Base-by-base conservation (phyloP, 2,113 vertebrate species). In the Alectura lathami region DNA sequence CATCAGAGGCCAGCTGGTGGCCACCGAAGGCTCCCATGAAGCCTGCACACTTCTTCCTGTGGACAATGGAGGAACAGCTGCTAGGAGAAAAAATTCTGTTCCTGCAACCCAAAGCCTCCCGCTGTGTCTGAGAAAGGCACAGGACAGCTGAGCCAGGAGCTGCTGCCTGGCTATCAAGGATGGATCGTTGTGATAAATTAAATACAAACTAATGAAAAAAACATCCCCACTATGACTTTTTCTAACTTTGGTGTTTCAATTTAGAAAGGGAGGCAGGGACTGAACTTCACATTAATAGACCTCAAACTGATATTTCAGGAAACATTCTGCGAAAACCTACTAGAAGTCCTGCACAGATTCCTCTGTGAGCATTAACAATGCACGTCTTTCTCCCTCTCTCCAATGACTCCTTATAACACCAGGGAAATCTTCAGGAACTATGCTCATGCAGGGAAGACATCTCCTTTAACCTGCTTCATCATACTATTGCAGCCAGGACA, bases 401-500 rank as follows among this genome's bases (percentile, higher is more conserved):
- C 54, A 76, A 13, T 13, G 63, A 89, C 48, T 81, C 68, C 69
- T 7, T 0, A 14, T 5, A 72, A 51, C 0, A 4, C 13, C 22
- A 68, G 13, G 26, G 77, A 78, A 59, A 83, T 72, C 32, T 32
- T 50, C 8, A 75, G 42, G 80, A 87, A 69, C 34, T 21, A 26
- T 0, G 0, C 43, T 76, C 1, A 0, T 3, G 32, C 76, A 81
- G 48, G 63, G n/a, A 88, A 50, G 72, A 32, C 26, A 24, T 5
- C 45, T 59, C 72, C 64, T 67, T 88, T 60, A 40, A 66, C 15
- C 69, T 48, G 38, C 57, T 67, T 56, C 43, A 43, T 47, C 47
- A 34, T 26, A 36, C 20, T 30, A 13, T 5, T 42, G 38, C 48
- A 88, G 66, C 24, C 51, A 59, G 1, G 1, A 11, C 17, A 14